Evolutionary conservation across 1,140 invertebrate species (phyloP).

Genomic region (Musca domestica): DNA sequence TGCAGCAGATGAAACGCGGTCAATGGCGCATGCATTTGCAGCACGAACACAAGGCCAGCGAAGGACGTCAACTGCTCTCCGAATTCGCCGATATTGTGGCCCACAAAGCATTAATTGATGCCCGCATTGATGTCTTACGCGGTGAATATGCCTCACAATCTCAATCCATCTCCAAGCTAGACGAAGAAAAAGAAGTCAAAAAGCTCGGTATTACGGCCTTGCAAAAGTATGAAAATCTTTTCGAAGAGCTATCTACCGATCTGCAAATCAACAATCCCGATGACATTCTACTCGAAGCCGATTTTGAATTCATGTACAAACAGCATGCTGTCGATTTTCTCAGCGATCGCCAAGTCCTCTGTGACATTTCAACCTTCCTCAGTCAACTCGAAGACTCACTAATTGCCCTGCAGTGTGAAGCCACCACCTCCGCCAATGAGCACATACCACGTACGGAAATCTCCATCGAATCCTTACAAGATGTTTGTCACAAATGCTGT

Average conservation of each 20-base stretch:
- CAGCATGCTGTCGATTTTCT: slow-evolving; percentile 31
- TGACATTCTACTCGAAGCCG: slow-evolving; percentile 34
- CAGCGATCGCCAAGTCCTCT: slow-evolving; percentile 30
- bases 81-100: slow-evolving; percentile 74
- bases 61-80: slow-evolving; percentile 61
- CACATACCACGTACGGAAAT: slow-evolving; percentile 30
- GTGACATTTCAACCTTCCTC: slow-evolving; percentile 30
- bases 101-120: slow-evolving; percentile 74
- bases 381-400: slow-evolving; percentile 33
- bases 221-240: slow-evolving; percentile 35
- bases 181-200: slow-evolving; percentile 6
- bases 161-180: neutral
- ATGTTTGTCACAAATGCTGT: slow-evolving; percentile 55
- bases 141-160: slow-evolving; percentile 46
- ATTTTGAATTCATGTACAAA: slow-evolving; percentile 38
- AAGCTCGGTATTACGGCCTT: slow-evolving; percentile 25
- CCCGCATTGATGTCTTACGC: slow-evolving; percentile 63
- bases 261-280: slow-evolving; percentile 34
- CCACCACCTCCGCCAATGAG: slow-evolving; percentile 24
- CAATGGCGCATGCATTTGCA: slow-evolving; percentile 52
- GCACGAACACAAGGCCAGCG: slow-evolving; percentile 55
- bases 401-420: slow-evolving; percentile 31
- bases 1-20: slow-evolving; percentile 53
- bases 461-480: slow-evolving; percentile 50
- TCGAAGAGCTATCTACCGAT: slow-evolving; percentile 33